Percentiles rank a stretch among this genome's conserved stretches.
Conservation (phyloP, 2,113 vertebrate genomes). For the Fulica atra region DNA sequence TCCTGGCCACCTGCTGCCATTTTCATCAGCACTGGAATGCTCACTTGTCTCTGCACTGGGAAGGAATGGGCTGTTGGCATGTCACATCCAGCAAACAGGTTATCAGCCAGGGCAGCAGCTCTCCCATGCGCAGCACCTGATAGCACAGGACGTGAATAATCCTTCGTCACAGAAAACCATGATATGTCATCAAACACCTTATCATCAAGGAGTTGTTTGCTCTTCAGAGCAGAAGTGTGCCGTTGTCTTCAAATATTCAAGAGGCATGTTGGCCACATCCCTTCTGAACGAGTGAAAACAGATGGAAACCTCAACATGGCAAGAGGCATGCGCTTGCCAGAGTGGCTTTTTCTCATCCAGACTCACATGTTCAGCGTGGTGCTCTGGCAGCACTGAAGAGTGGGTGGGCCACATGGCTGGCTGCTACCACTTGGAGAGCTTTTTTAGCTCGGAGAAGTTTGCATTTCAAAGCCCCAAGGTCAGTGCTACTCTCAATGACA, state of each 20-base stretch:
- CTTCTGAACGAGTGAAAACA: background rate
- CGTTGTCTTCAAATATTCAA: background rate
- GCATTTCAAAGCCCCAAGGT: background rate
- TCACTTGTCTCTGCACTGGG: background rate
- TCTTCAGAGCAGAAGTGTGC: background rate
- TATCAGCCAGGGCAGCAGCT: background rate
- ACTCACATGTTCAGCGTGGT: background rate
- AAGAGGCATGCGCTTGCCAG: background rate
- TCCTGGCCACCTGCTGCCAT: background rate
- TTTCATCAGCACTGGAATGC: background rate
- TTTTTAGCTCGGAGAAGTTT: background rate
- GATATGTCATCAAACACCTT: background rate
- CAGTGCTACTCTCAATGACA: background rate
- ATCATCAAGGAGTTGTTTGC: background rate
- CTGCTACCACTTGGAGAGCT: background rate
- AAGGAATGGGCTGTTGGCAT: background rate
- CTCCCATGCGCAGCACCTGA: background rate
- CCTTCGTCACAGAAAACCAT: background rate
- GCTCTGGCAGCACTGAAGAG: background rate
- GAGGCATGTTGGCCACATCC: background rate
- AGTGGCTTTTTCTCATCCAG: background rate
- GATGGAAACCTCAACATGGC: background rate
- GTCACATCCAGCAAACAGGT: background rate
- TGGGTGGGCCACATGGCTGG: constrained; percentile 1
- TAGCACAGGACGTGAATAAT: background rate